Base-by-base conservation (phyloP, 2,113 vertebrate genomes). In the Phyllostomus hastatus region DNA sequence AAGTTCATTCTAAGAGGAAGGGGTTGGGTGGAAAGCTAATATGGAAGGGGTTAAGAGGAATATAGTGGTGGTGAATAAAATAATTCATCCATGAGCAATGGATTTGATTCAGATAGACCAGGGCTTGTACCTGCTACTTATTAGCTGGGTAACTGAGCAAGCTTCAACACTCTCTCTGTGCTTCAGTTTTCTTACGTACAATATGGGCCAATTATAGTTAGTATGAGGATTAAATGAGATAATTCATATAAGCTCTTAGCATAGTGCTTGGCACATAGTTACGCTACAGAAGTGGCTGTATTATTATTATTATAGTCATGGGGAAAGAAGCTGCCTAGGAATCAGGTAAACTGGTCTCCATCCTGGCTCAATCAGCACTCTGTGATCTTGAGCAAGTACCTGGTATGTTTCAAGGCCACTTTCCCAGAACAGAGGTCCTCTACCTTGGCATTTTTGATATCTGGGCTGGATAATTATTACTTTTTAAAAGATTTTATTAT, bases 61-160 rank as follows among this genome's bases (percentile, higher is more conserved):
- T 14, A 31, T 0, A 22, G 3, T n/a, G 5, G 9, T 5, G 33
- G 52, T 22, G 0, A 7, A 46, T 24, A n/a, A 48, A 16, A 17
- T 41, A 17, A 88, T 64, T 54, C 46, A 2, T 31, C 38, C 31
- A 15, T 2, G 26, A 88, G 48, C 57, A 14, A 22, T 12, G 57
- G 48, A 31, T 91, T 35, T 5, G 48, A 81, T 81, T 78, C 54
- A 91, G 22, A 75, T 0, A 72, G 88, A 89, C 2, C 16, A 35
- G 16, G 79, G 73, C 61, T 88, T 66, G 10, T 19, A 11, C 24
- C 31, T 54, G 66, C 61, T 35, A 5, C 57, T 70, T 17, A 22
- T 73, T 50, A 75, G 35, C 17, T 50, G 72, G 50, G 24, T 41
- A 82, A 54, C 80, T 0, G 33, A 61, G 83, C 43, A 72, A n/a